Conservation (phyloP, 2,888 invertebrate genomes). For the Oscheius sp. region DNA sequence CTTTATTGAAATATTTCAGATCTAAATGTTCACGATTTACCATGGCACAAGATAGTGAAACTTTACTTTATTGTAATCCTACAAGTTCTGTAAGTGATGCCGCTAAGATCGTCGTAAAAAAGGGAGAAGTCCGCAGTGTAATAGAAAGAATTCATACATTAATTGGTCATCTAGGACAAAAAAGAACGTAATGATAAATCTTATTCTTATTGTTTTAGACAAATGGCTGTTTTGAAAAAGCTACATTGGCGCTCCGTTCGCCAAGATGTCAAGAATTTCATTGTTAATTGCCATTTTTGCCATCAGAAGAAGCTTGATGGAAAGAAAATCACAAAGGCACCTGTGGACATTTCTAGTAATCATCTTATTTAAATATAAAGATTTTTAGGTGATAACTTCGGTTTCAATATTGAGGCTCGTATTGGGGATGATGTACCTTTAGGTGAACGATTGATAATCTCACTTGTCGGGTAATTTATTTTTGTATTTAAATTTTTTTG, state of each 20-base stretch:
- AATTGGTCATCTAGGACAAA: conserved; percentile 58
- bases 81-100: conserved; percentile 33
- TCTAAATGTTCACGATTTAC: conserved; percentile 47
- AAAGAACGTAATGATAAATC: conserved; percentile 46
- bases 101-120: conserved; percentile 49
- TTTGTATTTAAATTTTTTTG: not conserved
- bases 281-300: conserved; percentile 52
- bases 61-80: conserved; percentile 47
- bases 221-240: conserved; percentile 51
- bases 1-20: conserved; percentile 26
- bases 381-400: conserved; percentile 42
- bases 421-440: not conserved
- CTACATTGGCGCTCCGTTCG: conserved; percentile 57
- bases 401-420: conserved; percentile 37
- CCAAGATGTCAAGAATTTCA: conserved; percentile 50
- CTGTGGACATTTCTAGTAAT: conserved; percentile 50
- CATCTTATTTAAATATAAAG: not conserved
- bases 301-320: conserved; percentile 52
- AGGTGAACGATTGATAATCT: not conserved
- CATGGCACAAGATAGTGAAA: conserved; percentile 50
- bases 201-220: conserved; percentile 32
- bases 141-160: conserved; percentile 53
- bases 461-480: conserved; percentile 5
- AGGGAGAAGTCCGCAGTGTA: conserved; percentile 54
- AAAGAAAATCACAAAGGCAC: conserved; percentile 55